phyloP scores from a whole-genome alignment of 2,888 invertebrate species.

The Pediacus dermestoides region DNA sequence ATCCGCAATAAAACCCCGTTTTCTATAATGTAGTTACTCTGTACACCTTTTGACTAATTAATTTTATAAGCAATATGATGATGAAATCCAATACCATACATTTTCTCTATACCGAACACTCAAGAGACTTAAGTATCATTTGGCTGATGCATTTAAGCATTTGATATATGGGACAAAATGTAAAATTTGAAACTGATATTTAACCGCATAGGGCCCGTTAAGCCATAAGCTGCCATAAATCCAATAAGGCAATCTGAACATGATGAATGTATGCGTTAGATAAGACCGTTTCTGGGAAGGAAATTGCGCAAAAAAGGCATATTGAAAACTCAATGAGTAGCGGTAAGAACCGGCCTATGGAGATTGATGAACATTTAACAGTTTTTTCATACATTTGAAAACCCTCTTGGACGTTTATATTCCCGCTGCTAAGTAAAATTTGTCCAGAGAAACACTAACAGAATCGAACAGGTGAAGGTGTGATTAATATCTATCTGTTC shows the following conservation, averaged over 20 bases:
- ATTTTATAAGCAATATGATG: too few species aligned
- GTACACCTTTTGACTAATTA: too few species aligned
- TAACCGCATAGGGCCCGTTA: slow-evolving; percentile 21
- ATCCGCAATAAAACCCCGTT: too few species aligned
- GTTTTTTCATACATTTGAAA: slow-evolving; percentile 11
- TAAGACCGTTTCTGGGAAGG: slow-evolving; percentile 17
- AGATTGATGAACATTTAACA: slow-evolving; percentile 31
- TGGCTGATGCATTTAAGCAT: too few species aligned
- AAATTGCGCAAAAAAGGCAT: slow-evolving; percentile 21
- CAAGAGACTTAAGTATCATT: too few species aligned
- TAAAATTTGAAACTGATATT: slow-evolving; percentile 22
- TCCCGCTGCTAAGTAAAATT: slow-evolving; percentile 5
- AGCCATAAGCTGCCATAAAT: slow-evolving; percentile 27
- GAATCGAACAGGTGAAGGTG: too few species aligned
- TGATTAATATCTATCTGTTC: too few species aligned
- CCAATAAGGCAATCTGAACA: slow-evolving; percentile 31
- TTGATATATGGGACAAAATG: slow-evolving; percentile 24
- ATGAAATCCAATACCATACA: too few species aligned
- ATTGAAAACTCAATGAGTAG: slow-evolving; percentile 25
- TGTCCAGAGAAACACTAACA: too few species aligned
- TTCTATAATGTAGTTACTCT: too few species aligned
- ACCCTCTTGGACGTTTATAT: slow-evolving; percentile 1
- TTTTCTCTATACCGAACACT: too few species aligned
- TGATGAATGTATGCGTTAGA: slow-evolving; percentile 31
- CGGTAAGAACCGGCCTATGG: slow-evolving; percentile 20